Evolutionary conservation across 2,888 invertebrate species (phyloP).

Genomic region (Amiota minor): DNA sequence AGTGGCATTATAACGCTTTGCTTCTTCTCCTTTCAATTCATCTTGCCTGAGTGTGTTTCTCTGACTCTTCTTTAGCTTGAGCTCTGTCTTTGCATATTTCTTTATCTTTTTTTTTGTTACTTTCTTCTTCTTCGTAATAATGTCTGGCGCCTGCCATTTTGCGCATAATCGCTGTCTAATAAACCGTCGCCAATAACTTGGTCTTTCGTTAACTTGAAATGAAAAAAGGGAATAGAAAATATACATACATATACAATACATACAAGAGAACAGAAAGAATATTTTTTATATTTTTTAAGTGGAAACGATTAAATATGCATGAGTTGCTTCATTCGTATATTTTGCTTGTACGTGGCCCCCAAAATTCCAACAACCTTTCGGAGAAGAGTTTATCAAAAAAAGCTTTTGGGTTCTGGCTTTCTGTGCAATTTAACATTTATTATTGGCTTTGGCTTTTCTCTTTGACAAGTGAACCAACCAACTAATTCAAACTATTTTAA

Average conservation of each 20-base stretch:
- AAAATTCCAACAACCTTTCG: not conserved
- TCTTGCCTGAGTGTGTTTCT: not conserved
- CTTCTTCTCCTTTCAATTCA: not conserved
- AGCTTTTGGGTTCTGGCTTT: not conserved
- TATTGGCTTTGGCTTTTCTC: conserved; percentile 13
- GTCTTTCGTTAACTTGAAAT: not conserved
- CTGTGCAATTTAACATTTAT: conserved; percentile 13
- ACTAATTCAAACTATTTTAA: not conserved
- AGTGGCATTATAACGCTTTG: not conserved
- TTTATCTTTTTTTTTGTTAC: not conserved
- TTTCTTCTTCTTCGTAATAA: not conserved
- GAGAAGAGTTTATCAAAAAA: not conserved
- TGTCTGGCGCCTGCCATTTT: conserved; percentile 7
- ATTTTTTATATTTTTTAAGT: too few species aligned
- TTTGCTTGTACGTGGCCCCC: too few species aligned
- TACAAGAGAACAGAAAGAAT: too few species aligned
- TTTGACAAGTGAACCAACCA: not conserved
- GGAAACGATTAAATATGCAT: conserved; percentile 23
- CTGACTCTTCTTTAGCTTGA: too few species aligned
- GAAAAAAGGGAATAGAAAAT: not conserved
- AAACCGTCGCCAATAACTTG: conserved; percentile 14
- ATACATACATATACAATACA: too few species aligned
- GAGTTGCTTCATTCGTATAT: conserved; percentile 4
- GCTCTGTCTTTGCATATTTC: not conserved
- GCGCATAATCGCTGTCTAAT: conserved; percentile 28